phyloP scores from a whole-genome alignment of 2,888 invertebrate genomes.

The Leucoptera coffeella region DNA sequence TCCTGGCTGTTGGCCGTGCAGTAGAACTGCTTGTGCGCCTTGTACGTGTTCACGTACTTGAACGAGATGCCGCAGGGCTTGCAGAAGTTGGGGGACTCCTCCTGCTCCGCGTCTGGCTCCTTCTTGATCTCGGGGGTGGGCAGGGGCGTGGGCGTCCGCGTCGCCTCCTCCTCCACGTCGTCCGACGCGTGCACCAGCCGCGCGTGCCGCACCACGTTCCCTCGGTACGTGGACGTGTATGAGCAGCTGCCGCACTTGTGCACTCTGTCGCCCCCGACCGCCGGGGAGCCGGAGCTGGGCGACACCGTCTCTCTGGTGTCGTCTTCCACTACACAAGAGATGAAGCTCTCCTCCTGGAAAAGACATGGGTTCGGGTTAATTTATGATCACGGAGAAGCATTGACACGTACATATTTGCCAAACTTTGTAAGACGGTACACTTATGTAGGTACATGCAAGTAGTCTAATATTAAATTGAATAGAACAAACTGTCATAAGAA shows the following conservation, averaged over 20 bases:
- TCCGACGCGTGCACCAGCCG: constrained; percentile 61
- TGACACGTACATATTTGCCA: no score
- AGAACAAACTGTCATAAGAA: not conserved
- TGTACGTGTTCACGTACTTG: constrained; percentile 83
- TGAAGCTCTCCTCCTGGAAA: constrained; percentile 79
- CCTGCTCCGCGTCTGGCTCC: constrained; percentile 48
- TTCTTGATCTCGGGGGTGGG: constrained; percentile 48
- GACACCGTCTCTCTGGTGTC: constrained; percentile 58
- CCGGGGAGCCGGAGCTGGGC: constrained; percentile 46
- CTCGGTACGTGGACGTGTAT: constrained; percentile 72
- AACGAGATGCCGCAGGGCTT: constrained; percentile 94
- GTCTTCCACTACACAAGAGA: constrained; percentile 81
- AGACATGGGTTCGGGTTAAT: no score
- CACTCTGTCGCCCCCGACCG: constrained; percentile 48
- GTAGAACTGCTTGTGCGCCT: constrained; percentile 94
- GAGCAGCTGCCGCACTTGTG: constrained; percentile 70
- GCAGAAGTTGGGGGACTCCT: constrained; percentile 73
- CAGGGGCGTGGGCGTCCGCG: constrained; percentile 15
- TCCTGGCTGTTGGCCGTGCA: constrained; percentile 73
- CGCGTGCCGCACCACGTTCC: constrained; percentile 71
- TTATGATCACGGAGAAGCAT: no score
- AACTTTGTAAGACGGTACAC: no score
- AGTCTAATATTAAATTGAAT: no score
- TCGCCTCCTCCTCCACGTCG: constrained; percentile 43
- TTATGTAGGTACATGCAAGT: no score